A percentile compares a stretch with the other conserved stretches of the same genome.
Evolutionary conservation across 2,113 vertebrate genomes (phyloP).

Genomic region (Ovibos moschatus): DNA sequence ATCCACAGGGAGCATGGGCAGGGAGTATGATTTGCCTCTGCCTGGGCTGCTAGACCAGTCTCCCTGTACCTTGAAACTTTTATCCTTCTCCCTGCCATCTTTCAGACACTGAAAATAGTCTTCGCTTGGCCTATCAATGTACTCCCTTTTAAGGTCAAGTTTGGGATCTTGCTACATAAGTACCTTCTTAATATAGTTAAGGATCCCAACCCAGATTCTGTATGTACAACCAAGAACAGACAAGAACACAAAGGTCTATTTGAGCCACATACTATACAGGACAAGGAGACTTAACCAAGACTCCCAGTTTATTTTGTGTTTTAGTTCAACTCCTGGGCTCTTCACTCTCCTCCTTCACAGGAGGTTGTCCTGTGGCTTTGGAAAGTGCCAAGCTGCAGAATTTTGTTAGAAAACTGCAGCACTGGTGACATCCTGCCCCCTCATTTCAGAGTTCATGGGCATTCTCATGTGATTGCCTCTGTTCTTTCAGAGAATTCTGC

Average conservation of each 20-base stretch:
- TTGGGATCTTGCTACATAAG: background rate
- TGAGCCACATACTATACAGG: background rate
- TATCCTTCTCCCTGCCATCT: background rate
- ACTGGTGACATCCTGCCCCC: background rate
- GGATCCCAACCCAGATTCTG: background rate
- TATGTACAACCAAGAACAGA: background rate
- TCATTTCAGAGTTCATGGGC: fast-evolving
- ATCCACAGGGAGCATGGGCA: too few relatives aligned
- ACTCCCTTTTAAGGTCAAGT: background rate
- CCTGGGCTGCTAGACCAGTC: background rate
- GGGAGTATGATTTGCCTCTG: background rate
- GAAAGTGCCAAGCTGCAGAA: background rate
- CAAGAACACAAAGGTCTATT: too few relatives aligned
- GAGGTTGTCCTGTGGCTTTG: background rate
- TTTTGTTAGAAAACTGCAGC: background rate
- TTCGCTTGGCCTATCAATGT: background rate
- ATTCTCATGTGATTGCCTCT: background rate
- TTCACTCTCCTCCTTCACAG: background rate
- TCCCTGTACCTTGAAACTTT: background rate
- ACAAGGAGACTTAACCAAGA: background rate
- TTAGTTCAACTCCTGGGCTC: background rate
- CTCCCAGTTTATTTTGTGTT: background rate
- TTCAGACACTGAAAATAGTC: background rate
- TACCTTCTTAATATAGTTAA: background rate
- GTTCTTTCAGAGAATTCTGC: background rate